phyloP scores from a whole-genome alignment of 2,888 invertebrate species.

The Eueremaeus valkanovi region DNA sequence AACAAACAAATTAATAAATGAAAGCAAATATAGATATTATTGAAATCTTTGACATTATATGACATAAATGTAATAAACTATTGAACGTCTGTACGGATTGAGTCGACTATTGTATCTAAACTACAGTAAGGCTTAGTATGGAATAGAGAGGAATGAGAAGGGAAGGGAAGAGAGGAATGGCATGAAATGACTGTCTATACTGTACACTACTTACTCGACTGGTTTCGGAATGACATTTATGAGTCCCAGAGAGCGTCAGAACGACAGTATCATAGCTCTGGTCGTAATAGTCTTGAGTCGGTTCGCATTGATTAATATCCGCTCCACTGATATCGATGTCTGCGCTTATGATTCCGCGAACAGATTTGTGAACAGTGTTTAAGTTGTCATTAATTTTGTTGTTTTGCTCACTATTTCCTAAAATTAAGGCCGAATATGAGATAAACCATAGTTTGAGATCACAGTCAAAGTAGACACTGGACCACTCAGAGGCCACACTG shows the following conservation, averaged over 20 bases:
- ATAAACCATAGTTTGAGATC: conserved; percentile 72
- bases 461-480: conserved; percentile 81
- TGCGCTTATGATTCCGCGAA: conserved; percentile 48
- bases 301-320: conserved; percentile 73
- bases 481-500: conserved; percentile 60
- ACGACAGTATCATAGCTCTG: conserved; percentile 22
- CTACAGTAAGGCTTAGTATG: too few relatives aligned
- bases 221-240: conserved; percentile 79
- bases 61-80: too few relatives aligned
- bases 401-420: conserved; percentile 18
- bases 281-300: conserved; percentile 26
- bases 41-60: too few relatives aligned
- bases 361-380: neutral
- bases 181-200: too few relatives aligned
- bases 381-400: conserved; percentile 21
- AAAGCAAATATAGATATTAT: too few relatives aligned
- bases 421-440: conserved; percentile 67
- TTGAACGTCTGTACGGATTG: too few relatives aligned
- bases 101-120: too few relatives aligned
- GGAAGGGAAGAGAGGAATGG: too few relatives aligned
- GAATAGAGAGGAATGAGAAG: too few relatives aligned
- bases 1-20: too few relatives aligned
- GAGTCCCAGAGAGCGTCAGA: conserved; percentile 71
- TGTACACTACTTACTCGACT: conserved; percentile 71
- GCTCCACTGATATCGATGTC: conserved; percentile 53